Base-by-base conservation (phyloP, 1,140 invertebrate genomes). In the Alviniconcha marisindica region DNA sequence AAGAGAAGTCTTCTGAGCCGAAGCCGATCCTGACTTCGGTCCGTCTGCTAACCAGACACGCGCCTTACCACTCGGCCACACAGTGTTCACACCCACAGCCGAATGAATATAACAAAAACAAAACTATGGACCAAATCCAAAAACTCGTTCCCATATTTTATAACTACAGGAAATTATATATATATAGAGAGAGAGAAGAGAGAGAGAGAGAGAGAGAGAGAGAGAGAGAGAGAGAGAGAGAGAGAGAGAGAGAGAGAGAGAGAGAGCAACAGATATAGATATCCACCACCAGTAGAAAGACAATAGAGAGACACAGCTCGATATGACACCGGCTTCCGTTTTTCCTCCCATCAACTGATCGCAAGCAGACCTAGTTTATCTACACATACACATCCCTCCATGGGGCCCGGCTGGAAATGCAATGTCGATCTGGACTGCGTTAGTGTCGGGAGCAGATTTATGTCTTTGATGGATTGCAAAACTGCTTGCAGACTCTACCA, bases 181-280 rank as follows among this genome's bases (percentile, higher is more conserved):
- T 7, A 69, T 7, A 36, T 7, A 44, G 33, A 36, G 33, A 36
- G 33, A 36, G 33, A n/a, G 33, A n/a, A 10, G 66, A 69, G 66
- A 69, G 66, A 69, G 66, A 73, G 71, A 33, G 66, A 69, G 66
- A 69, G 66, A 69, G 66, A 69, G 66, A 69, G 66, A 69, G 66
- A 69, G 66, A 73, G 31, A 33, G 31, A n/a, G 10, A 31, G 71
- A n/a, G 31, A 33, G 31, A 33, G 31, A 33, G 31, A 74, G 71
- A 74, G n/a, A 74, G 71, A 74, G 71, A 74, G 71, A 74, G 71
- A 74, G 71, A 74, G 71, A 74, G 10, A 33, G 31, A 74, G 71
- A 74, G 71, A 74, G 71, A 74, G 10, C 28, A 36, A 44, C 28
- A 74, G 31, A 31, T 24, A 2, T n/a, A 24, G n/a, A n/a, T 40